Evolutionary conservation across 2,888 invertebrate species (phyloP), one percentile per base, ranked within the genome.

Genomic region (Biston stratarius): DNA sequence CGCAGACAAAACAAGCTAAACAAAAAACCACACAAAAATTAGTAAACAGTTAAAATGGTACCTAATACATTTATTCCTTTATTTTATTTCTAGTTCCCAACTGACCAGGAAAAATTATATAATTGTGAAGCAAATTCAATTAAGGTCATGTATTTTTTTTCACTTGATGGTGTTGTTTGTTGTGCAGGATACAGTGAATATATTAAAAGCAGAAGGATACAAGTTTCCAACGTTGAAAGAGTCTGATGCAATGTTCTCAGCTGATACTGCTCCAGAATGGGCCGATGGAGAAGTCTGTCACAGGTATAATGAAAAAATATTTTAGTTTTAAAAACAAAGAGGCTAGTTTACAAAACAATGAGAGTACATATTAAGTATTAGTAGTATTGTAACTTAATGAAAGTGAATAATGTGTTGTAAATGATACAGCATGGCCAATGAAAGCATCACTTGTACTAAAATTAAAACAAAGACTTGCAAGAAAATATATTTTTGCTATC

Each of bases 241-340:
- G 91, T 97, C 99, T 65, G 99, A 99, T 91, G 99, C 99, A 47
- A 99, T 99, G 99, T 99, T 99, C 89, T 96, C 96, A 64, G 98
- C 99, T 6, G 99, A 99, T 85, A 97, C 97, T 34, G 99, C 99
- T 11, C 99, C 99, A 0, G 98, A 98, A 83, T 99, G 99, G 99
- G 97, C 97, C 3, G 99, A 99, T 84, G 99, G 99, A 14, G 97
- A 98, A 83, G 97, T 96, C 10, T 99, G 99, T 82, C 98, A 99
- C 92, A 96, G 94, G 94, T 68, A 60, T 11, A 24, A 24, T 55
- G 5, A 36, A 36, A 53, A 53, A 38, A 14, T 14, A 55, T 24
- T 47, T 8, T 51, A 24, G 92, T 74, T 71, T 80, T 75, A 52
- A 57, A 33, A 24, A 5, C 15, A 38, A n/a, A 38, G 6, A 44